Percentiles rank a stretch among this genome's conserved stretches.
These are phyloP conservation scores for Heliconius congener DNA, from an alignment of 1,140 invertebrate species.

Conservation along the genomic window DNA sequence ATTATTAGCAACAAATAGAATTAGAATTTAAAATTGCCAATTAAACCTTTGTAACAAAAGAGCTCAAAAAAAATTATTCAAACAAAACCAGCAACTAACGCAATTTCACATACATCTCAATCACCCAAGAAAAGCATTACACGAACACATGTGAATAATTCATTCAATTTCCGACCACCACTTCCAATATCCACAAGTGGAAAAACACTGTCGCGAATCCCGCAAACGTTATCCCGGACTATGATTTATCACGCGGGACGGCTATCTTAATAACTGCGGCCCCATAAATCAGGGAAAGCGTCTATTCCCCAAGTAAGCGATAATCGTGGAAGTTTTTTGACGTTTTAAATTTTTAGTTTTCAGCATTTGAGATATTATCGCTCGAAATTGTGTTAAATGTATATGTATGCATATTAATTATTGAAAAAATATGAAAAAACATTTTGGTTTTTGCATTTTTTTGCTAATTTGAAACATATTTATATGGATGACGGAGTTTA, in stretches of 20 bases:
- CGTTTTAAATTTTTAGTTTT: slow-evolving; percentile 6
- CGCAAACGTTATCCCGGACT: slow-evolving; percentile 42
- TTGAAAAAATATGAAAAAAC: too few relatives aligned
- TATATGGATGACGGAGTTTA: too few relatives aligned
- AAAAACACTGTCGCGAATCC: slow-evolving; percentile 45
- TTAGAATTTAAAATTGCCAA: too few relatives aligned
- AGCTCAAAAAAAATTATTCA: not conserved
- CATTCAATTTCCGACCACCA: slow-evolving; percentile 27
- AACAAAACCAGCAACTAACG: not conserved
- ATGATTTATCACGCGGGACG: slow-evolving; percentile 49
- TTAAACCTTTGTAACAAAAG: not conserved
- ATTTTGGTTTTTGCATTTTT: too few relatives aligned
- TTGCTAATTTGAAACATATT: too few relatives aligned
- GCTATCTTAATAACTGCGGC: slow-evolving; percentile 50
- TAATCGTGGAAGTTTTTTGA: slow-evolving; percentile 32
- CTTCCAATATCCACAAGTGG: slow-evolving; percentile 30
- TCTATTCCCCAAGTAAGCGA: slow-evolving; percentile 29
- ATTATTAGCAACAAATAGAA: too few relatives aligned
- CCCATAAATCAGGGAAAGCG: slow-evolving; percentile 45
- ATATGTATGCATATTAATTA: not conserved
- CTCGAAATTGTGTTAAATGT: not conserved
- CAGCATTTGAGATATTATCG: not conserved
- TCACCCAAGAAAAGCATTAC: not conserved
- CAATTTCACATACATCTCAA: not conserved
- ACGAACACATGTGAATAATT: slow-evolving; percentile 26